Base-by-base conservation (phyloP, 2,113 vertebrate species). In the Pluvialis apricaria region DNA sequence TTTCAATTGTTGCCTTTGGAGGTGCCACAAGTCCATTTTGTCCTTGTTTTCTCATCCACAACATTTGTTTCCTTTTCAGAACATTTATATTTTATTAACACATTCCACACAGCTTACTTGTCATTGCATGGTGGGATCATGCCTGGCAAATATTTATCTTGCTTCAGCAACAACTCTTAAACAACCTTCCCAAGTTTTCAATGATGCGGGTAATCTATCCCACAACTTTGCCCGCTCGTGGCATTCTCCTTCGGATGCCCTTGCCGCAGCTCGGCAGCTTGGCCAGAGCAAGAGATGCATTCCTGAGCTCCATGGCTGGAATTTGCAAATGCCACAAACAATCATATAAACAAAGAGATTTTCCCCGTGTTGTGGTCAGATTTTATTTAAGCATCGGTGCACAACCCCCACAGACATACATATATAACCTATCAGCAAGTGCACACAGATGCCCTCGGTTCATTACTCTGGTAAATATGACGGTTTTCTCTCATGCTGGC, bases 91-190 rank as follows among this genome's bases (percentile, higher is more conserved):
- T 97, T 97, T 95, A 95, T 89, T 91, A 97, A 92, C 75, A 52
- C 96, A 95, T 97, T 96, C 96, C 94, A 70, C 40, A 88, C 83
- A 95, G 94, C 80, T 96, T 90, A 80, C 84, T 92, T 82, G 86
- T 77, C 66, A 42, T 29, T 88, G 38, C 89, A 49, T 2, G 10
- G 94, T 91, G 94, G 87, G 92, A 94, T 88, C 66, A 5, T 2
- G 84, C 78, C 68, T 13, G 34, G 42, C 38, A 97, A 97, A 97
- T 96, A 97, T 97, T 97, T 95, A 60, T 94, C 75, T 91, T 95
- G 62, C 71, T 85, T 83, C 62, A 60, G 45, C 25, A 86, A 92
- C 45, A 96, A 68, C 42, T 95, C 87, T 88, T 83, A 82, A 93
- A 94, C 45, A 95, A 85, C 49, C 51, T 91, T 93, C 62, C 70